Conservation (phyloP, 2,797 vertebrate species). For the Pangasius djambal region DNA sequence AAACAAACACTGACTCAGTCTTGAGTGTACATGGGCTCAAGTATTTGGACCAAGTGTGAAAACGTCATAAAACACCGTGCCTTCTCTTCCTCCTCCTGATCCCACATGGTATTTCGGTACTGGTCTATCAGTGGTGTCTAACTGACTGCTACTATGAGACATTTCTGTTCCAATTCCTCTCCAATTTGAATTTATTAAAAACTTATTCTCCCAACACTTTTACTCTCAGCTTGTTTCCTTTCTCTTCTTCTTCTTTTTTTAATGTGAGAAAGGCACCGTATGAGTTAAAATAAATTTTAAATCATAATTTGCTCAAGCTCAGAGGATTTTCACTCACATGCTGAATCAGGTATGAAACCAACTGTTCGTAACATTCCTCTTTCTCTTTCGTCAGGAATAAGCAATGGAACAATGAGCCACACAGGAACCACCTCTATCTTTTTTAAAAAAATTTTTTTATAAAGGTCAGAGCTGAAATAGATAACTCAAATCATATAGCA, state of each 20-base stretch:
- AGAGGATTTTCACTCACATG: background rate
- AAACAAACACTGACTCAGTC: background rate
- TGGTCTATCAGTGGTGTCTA: background rate
- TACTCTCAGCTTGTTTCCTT: background rate
- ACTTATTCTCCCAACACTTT: background rate
- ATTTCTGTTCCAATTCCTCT: background rate
- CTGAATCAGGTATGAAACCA: background rate
- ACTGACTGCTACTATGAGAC: background rate
- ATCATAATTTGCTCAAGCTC: background rate
- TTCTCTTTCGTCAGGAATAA: background rate
- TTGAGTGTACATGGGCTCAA: background rate
- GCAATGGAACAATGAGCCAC: background rate
- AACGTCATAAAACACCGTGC: too few species aligned
- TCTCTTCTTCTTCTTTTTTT: background rate
- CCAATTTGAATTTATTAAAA: background rate
- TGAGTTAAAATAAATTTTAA: background rate
- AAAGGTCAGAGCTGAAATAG: conserved; percentile 7
- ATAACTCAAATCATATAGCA: background rate
- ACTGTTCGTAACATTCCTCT: background rate
- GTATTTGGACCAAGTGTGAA: background rate
- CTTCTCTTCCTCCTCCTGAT: background rate
- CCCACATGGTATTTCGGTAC: background rate
- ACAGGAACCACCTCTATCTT: background rate
- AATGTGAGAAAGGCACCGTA: background rate
- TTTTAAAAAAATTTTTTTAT: too few species aligned